Base-by-base conservation (phyloP, 2,888 invertebrate species). In the Troides aeacus region DNA sequence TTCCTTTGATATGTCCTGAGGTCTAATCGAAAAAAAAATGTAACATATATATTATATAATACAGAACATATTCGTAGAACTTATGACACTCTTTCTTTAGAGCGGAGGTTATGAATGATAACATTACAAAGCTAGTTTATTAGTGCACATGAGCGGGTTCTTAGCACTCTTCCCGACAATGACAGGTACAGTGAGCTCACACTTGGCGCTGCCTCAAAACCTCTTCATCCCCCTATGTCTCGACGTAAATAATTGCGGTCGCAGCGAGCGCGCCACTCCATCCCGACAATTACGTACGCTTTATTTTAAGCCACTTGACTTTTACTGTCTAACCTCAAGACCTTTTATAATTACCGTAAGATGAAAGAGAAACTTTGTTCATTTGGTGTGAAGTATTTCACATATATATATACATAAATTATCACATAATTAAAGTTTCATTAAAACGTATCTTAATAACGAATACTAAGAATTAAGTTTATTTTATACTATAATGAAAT, bases 241-340 rank as follows among this genome's bases (percentile, higher is more conserved):
- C 86, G 86, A 81, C 84, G 87, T 87, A 89, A 89, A 88, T 89
- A 90, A 90, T 90, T 89, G 87, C 88, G 81, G 82, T 85, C 81
- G 85, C 83, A 84, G 84, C 81, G 79, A 81, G 79, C 82, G 81
- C 81, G 82, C 85, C 68, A 68, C 74, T 72, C 85, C 83, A 82
- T 85, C 86, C 86, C 84, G 80, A 89, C 89, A 88, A 90, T 90
- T 90, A 90, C 81, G 81, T 84, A 85, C 85, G 87, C 86, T 90
- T 89, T 86, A 86, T 86, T 86, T 84, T 80, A 84, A 83, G 84
- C 81, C 78, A 75, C 82, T 81, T 74, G 77, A 76, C 78, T 72
- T 79, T 77, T 75, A 75, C 73, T 72, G 73, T 76, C 75, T 75
- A 71, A 72, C 73, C 71, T 73, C 69, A 65, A 64, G 69, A 62